Conservation (phyloP, 2,888 invertebrate genomes). For the Ochropacha duplaris region DNA sequence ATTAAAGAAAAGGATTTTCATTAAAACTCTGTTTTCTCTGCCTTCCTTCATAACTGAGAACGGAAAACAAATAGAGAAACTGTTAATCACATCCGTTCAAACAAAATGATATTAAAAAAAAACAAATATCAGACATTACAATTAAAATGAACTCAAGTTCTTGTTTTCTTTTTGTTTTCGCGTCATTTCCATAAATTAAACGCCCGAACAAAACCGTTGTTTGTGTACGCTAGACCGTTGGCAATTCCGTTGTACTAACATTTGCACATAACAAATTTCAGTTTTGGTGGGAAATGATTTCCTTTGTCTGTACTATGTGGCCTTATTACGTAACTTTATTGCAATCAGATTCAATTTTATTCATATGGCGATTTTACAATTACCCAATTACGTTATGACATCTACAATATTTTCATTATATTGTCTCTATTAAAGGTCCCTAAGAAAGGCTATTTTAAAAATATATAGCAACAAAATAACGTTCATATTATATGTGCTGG, state of each 20-base stretch:
- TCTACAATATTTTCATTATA: no score
- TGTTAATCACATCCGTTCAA: background rate
- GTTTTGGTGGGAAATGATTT: conserved; percentile 35
- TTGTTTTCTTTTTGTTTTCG: conserved; percentile 9
- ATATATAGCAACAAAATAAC: no score
- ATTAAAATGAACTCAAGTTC: conserved; percentile 1
- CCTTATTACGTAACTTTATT: no score
- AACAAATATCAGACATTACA: background rate
- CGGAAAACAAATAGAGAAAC: background rate
- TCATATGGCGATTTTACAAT: no score
- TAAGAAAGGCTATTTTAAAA: no score
- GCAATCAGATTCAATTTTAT: no score
- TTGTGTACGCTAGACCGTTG: conserved; percentile 12
- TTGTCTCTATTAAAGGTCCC: no score
- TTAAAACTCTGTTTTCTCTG: no score
- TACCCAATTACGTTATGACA: no score
- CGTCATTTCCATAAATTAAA: conserved; percentile 17
- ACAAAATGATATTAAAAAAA: background rate
- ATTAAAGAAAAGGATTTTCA: no score
- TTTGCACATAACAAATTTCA: conserved; percentile 42
- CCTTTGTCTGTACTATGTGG: conserved; percentile 27
- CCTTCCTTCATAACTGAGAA: no score
- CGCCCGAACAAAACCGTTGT: conserved; percentile 7
- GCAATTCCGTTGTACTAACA: conserved; percentile 33
- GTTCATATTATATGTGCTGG: no score